phyloP scores from a whole-genome alignment of 2,113 vertebrate species.

The Myotis yumanensis region DNA sequence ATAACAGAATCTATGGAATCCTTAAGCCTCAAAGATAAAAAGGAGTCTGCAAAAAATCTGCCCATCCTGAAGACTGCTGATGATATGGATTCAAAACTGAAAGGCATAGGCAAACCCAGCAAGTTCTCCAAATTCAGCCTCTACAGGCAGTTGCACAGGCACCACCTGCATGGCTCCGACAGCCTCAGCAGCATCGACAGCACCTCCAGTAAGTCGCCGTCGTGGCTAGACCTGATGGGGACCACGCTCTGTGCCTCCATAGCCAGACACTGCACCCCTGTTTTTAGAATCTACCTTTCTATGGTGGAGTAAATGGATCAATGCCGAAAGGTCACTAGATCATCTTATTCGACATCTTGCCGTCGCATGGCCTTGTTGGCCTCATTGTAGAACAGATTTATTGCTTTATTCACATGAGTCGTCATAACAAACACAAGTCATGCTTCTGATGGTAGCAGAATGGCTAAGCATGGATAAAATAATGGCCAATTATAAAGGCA shows the following conservation, averaged over 20 bases:
- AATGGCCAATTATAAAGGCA: background rate
- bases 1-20: slow-evolving; percentile 55
- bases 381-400: background rate
- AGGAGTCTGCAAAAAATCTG: slow-evolving; percentile 45
- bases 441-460: background rate
- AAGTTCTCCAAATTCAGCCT: slow-evolving; percentile 90
- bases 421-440: background rate
- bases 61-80: slow-evolving; percentile 66
- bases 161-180: slow-evolving; percentile 84
- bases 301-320: background rate
- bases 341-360: background rate
- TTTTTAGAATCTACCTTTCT: background rate
- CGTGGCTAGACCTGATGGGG: background rate
- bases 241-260: fast-evolving
- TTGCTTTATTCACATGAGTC: background rate
- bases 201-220: slow-evolving; percentile 85
- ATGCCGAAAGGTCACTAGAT: background rate
- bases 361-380: background rate
- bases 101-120: slow-evolving; percentile 86
- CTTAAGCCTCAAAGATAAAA: slow-evolving; percentile 58
- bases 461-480: background rate
- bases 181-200: slow-evolving; percentile 93
- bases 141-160: slow-evolving; percentile 90
- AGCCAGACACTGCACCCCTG: background rate
- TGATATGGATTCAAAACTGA: slow-evolving; percentile 87